A percentile compares a stretch with the other conserved stretches of the same genome.
These are phyloP conservation scores for Apostichopus californicus DNA, from an alignment of 35 echinoderm and acorn worm genomes.

Conservation along the genomic window DNA sequence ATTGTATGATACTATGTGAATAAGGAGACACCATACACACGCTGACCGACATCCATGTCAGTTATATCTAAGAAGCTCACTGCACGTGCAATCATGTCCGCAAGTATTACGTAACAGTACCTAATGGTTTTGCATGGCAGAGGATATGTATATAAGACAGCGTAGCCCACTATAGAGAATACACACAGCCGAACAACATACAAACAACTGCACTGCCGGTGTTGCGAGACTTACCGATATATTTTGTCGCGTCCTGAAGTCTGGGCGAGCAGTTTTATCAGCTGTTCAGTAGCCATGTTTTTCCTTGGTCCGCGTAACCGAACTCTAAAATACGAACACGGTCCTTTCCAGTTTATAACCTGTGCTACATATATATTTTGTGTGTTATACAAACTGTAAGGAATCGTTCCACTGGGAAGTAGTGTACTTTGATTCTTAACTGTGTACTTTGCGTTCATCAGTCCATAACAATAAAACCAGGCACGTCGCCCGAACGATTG, in stretches of 20 bases:
- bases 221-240: conserved; percentile 47
- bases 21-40: too few relatives aligned
- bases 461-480: too few relatives aligned
- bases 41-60: too few relatives aligned
- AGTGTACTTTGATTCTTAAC: not conserved
- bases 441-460: not conserved
- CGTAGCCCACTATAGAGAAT: not conserved
- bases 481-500: too few relatives aligned
- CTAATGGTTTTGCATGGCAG: not conserved
- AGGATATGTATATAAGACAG: not conserved
- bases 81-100: not conserved
- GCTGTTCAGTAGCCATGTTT: conserved; percentile 26
- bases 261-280: conserved; percentile 62
- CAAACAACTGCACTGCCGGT: not conserved
- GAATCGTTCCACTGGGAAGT: not conserved
- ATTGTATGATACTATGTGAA: too few relatives aligned
- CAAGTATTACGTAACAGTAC: not conserved
- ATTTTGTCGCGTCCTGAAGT: conserved; percentile 75
- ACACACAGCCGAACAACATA: not conserved
- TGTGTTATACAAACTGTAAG: too few relatives aligned
- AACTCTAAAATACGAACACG: too few relatives aligned
- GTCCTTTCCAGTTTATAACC: too few relatives aligned
- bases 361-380: too few relatives aligned
- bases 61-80: too few relatives aligned
- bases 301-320: too few relatives aligned